Base-by-base conservation (phyloP, 2,888 invertebrate genomes). In the Machimus rusticus region DNA sequence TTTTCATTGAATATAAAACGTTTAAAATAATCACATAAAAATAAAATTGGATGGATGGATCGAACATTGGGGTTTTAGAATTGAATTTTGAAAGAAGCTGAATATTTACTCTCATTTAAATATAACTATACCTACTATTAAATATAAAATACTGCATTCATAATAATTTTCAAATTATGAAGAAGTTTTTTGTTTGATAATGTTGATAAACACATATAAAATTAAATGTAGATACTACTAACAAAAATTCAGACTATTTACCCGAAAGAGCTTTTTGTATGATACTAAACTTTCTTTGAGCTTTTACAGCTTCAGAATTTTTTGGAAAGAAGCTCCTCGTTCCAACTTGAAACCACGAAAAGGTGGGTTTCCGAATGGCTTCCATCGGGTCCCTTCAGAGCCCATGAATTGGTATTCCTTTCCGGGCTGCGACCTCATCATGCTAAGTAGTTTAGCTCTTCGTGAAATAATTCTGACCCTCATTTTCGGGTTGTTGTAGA, bases 361-460 rank as follows among this genome's bases (percentile, higher is more conserved):
- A 66, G 66, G 66, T 66, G 28, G 12, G 28, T 28, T 28, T 28
- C 28, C 66, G 66, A 66, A 66, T 66, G 28, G 66, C 28, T 66
- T 66, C 66, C 66, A 66, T 28, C 28, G 66, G 28, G 14, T 66
- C 28, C 66, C 23, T 23, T 66, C 66, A 28, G 23, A 66, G 66
- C 28, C 66, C 76, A 37, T 23, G 51, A 81, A 81, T 81, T 81
- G 31, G 81, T 74, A 74, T 74, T 74, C 84, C 84, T 66, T 84
- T 66, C 39, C 57, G 37, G 74, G 19, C 34, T 84, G 74, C 16
- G 74, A 84, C 84, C 84, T 74, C 57, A 84, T 66, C 74, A 84
- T 84, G 84, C 66, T 84, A 84, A 84, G 84, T 84, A 84, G 84
- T 84, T 74, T 66, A 84, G 74, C 84, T 74, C 66, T 39, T 66